Evolutionary conservation across 2,888 invertebrate genomes (phyloP).

Genomic region (Abrostola tripartita): DNA sequence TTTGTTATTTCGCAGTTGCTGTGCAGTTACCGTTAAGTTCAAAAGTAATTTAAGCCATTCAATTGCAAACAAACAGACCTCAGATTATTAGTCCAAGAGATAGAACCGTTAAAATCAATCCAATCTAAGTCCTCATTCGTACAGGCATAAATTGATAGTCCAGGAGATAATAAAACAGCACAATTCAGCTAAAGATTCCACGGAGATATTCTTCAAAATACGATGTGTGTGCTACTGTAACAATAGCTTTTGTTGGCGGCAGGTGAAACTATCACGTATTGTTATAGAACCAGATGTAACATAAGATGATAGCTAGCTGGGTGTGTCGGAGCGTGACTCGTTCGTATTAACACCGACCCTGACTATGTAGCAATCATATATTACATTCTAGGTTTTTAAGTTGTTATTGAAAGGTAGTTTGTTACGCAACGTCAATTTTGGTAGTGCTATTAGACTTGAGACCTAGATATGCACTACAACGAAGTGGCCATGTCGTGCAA

Average conservation of each 20-base stretch:
- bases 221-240: conserved; percentile 11
- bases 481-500: too few relatives aligned
- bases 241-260: conserved; percentile 37
- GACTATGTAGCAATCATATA: conserved; percentile 1
- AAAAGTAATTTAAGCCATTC: too few relatives aligned
- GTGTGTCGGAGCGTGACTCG: conserved; percentile 49
- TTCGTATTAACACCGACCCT: conserved; percentile 4
- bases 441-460: background rate
- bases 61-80: too few relatives aligned
- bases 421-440: background rate
- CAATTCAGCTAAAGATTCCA: background rate
- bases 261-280: conserved; percentile 39
- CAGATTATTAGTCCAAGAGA: too few relatives aligned
- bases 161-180: background rate
- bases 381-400: background rate
- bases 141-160: background rate
- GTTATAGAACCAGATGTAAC: conserved; percentile 64
- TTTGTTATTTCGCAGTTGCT: too few relatives aligned
- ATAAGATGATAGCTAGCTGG: conserved; percentile 32
- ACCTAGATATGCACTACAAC: too few relatives aligned
- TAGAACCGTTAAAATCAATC: too few relatives aligned
- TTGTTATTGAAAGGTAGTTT: background rate
- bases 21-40: too few relatives aligned
- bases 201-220: conserved; percentile 1
- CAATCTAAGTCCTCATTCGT: too few relatives aligned